These are phyloP conservation scores for Helicoverpa assulta DNA, from an alignment of 2,888 invertebrate species.

Conservation along the genomic window DNA sequence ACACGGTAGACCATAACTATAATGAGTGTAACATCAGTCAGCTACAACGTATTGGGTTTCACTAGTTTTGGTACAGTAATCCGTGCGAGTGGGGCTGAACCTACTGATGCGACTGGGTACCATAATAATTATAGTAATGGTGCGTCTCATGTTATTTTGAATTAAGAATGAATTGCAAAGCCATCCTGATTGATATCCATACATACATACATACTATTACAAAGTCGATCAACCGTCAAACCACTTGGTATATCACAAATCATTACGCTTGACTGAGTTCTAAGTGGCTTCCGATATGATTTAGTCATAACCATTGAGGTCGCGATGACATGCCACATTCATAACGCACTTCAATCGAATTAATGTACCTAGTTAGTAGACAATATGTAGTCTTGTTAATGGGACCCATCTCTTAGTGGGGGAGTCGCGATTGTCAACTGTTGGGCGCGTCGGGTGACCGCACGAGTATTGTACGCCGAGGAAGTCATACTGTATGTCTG, in stretches of 20 bases:
- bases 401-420: conserved; percentile 39
- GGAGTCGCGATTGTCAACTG: conserved; percentile 36
- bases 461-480: conserved; percentile 4
- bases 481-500: background rate
- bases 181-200: no score
- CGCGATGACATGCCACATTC: conserved; percentile 18
- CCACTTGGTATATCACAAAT: no score
- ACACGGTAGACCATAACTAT: background rate
- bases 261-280: background rate
- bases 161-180: no score
- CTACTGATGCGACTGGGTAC: background rate
- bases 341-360: conserved; percentile 44
- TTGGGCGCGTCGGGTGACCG: conserved; percentile 7
- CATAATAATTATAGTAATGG: no score
- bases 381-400: conserved; percentile 43
- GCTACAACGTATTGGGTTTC: conserved; percentile 7
- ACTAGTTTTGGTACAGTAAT: conserved; percentile 8
- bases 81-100: background rate
- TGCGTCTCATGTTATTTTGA: no score
- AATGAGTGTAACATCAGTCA: conserved; percentile 8
- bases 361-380: conserved; percentile 35
- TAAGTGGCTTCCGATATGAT: conserved; percentile 7
- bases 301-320: conserved; percentile 19
- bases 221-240: no score
- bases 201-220: no score